A percentile compares a stretch with the other conserved stretches of the same genome.
These are phyloP conservation scores for Sipha flava DNA, from an alignment of 1,140 invertebrate genomes.

Conservation along the genomic window DNA sequence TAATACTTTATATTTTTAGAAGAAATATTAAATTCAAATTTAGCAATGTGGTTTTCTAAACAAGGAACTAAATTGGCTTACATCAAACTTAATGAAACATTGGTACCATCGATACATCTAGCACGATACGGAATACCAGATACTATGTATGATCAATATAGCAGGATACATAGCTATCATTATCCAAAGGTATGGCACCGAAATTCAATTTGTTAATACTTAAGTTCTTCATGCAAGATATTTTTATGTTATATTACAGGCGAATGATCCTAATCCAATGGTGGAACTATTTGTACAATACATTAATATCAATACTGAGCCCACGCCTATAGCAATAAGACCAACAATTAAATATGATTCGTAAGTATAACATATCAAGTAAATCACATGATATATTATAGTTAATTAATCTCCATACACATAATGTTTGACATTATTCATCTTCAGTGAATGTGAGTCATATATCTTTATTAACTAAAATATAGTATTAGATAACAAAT, in stretches of 20 bases:
- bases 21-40: background rate
- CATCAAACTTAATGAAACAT: background rate
- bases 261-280: background rate
- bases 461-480: no score
- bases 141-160: slow-evolving; percentile 8
- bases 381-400: no score
- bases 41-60: background rate
- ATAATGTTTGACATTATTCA: no score
- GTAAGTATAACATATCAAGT: background rate
- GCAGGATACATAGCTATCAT: background rate
- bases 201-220: no score
- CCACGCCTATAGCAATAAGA: background rate
- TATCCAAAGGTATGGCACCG: slow-evolving; percentile 8
- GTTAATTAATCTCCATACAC: no score
- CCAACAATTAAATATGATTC: background rate
- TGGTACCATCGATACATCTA: background rate
- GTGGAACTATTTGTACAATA: background rate
- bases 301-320: background rate
- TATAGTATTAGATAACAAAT: no score
- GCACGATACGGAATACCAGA: background rate
- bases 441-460: no score
- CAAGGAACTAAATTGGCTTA: background rate
- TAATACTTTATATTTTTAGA: slow-evolving; percentile 1
- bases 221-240: no score
- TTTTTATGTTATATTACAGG: no score